Percentiles rank a stretch among this genome's conserved stretches.
Conservation (phyloP, 1,140 invertebrate species). For the Cheumatopsyche charites region DNA sequence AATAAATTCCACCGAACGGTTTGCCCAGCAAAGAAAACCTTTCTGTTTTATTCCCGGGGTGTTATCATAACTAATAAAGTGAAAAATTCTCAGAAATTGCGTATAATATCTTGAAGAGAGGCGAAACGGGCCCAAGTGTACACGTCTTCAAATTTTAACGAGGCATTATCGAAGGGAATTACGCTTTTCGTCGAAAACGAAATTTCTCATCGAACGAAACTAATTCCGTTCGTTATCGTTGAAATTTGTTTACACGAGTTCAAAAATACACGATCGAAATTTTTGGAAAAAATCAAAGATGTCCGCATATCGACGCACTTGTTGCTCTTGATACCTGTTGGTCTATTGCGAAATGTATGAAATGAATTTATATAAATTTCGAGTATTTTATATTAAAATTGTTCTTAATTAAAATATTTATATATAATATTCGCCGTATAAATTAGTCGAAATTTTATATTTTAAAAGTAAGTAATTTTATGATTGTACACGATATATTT, state of each 20-base stretch:
- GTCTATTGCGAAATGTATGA: background rate
- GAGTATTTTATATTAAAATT: too few species aligned
- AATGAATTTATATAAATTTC: too few species aligned
- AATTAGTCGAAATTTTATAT: too few species aligned
- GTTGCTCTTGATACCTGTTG: background rate
- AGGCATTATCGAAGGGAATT: background rate
- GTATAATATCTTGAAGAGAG: background rate
- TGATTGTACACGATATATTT: background rate
- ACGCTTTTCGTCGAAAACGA: background rate
- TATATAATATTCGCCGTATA: too few species aligned
- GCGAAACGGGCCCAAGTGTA: background rate
- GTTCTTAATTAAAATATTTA: too few species aligned
- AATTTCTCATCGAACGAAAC: too few species aligned
- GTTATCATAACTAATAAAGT: background rate
- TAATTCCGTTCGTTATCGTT: too few species aligned
- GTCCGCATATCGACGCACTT: background rate
- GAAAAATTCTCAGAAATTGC: background rate
- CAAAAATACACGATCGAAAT: background rate
- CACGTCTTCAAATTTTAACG: conserved; percentile 15
- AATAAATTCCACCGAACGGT: too few species aligned
- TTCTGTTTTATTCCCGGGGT: too few species aligned
- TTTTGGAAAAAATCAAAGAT: background rate
- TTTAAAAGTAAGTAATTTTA: too few species aligned
- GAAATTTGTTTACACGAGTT: too few species aligned
- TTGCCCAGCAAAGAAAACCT: too few species aligned